Conservation (phyloP, 1,140 invertebrate genomes). For the Zaprionus ghesquierei region DNA sequence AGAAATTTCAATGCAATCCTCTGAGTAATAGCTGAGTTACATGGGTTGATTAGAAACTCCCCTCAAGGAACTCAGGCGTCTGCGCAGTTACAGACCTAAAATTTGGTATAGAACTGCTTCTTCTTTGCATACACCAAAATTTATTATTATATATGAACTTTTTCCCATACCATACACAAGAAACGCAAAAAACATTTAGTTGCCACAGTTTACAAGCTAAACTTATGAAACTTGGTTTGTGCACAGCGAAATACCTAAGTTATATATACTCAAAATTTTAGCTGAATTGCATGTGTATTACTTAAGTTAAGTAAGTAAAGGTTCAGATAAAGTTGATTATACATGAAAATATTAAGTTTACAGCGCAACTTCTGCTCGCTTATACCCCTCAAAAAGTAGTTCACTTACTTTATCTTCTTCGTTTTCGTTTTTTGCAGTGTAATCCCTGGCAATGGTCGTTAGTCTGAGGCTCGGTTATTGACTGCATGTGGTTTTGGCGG, state of each 20-base stretch:
- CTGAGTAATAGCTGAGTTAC: not conserved
- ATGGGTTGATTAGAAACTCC: not conserved
- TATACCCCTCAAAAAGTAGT: not conserved
- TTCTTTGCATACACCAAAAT: not conserved
- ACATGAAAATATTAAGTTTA: not conserved
- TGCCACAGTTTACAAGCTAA: not conserved
- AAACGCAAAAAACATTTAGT: not conserved
- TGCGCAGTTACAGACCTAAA: not conserved
- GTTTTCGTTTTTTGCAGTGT: slow-evolving; percentile 17
- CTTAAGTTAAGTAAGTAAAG: no score
- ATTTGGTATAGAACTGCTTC: not conserved
- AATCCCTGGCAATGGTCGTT: slow-evolving; percentile 48
- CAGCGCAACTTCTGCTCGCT: not conserved
- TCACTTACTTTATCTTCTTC: not conserved
- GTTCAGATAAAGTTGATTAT: not conserved
- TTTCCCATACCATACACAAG: not conserved
- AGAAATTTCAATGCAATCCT: not conserved
- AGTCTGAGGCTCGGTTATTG: slow-evolving; percentile 56
- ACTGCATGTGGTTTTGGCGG: slow-evolving; percentile 30
- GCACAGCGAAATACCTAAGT: not conserved
- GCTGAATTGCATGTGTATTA: not conserved
- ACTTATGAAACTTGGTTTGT: not conserved
- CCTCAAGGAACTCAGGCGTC: not conserved
- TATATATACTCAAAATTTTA: not conserved
- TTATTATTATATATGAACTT: not conserved